Evolutionary conservation across 2,888 invertebrate species (phyloP).

Genomic region (Drosophila tripunctata): DNA sequence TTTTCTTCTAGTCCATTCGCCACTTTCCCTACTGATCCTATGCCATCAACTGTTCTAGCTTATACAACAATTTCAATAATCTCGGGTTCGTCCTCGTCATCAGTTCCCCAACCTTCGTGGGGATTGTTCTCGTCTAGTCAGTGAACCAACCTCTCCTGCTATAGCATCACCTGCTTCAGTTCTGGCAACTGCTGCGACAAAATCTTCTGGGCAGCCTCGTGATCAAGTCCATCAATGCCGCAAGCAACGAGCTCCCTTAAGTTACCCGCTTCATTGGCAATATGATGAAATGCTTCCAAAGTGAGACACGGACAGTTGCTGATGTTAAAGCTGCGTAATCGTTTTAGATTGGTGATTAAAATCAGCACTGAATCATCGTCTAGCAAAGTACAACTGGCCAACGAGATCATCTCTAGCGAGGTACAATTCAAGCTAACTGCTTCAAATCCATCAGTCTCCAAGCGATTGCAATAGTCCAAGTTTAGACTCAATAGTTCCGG

Average conservation of each 20-base stretch:
- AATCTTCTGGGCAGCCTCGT: conserved; percentile 51
- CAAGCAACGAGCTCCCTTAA: conserved; percentile 66
- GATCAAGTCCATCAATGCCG: conserved; percentile 64
- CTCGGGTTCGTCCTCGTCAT: conserved; percentile 60
- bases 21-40: neutral
- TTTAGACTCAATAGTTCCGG: conserved; percentile 59
- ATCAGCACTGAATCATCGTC: conserved; percentile 59
- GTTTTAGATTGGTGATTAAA: conserved; percentile 57
- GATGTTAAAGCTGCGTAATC: conserved; percentile 65
- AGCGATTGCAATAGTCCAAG: conserved; percentile 68
- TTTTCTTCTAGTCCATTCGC: neutral
- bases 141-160: conserved; percentile 73
- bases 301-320: conserved; percentile 71
- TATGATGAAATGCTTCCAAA: conserved; percentile 50
- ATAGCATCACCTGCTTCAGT: conserved; percentile 61
- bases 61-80: conserved; percentile 59
- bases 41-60: neutral
- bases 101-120: conserved; percentile 46
- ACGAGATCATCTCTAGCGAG: conserved; percentile 63
- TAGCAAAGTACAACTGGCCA: conserved; percentile 66
- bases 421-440: conserved; percentile 68
- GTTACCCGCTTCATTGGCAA: conserved; percentile 51
- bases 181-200: conserved; percentile 53
- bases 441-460: conserved; percentile 64
- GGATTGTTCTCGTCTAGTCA: conserved; percentile 53